Evolutionary conservation across 2,797 vertebrate genomes (phyloP).

Genomic region (Protosalanx chinensis): DNA sequence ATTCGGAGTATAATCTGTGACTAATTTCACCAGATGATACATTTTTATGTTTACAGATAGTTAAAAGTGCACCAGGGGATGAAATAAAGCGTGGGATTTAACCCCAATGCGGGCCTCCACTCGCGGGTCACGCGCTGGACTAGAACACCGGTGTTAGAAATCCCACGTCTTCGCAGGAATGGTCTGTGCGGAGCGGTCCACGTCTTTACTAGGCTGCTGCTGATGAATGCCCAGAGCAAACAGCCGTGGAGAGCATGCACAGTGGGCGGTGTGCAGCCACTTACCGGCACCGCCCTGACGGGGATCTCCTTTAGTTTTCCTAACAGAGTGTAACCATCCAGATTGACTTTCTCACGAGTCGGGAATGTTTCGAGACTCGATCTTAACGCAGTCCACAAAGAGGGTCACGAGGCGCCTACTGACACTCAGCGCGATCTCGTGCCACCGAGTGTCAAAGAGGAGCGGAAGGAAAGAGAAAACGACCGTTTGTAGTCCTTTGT

Average conservation of each 20-base stretch:
- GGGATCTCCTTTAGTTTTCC: slow-evolving; percentile 83
- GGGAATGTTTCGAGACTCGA: slow-evolving; percentile 74
- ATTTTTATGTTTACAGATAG: not conserved
- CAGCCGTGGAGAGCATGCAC: too few relatives aligned
- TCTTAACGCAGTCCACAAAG: slow-evolving; percentile 77
- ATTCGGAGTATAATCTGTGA: too few relatives aligned
- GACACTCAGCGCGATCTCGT: slow-evolving; percentile 80
- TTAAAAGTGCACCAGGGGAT: not conserved
- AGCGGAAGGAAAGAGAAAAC: slow-evolving; percentile 73
- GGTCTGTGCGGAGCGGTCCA: slow-evolving; percentile 15
- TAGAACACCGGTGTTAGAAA: slow-evolving; percentile 53
- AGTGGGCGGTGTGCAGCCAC: slow-evolving; percentile 41
- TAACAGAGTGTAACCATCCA: slow-evolving; percentile 80
- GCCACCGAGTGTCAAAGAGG: slow-evolving; percentile 85
- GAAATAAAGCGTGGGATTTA: not conserved
- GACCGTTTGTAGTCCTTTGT: slow-evolving; percentile 65
- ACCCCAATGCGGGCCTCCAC: not conserved
- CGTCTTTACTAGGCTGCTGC: too few relatives aligned
- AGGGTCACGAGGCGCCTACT: slow-evolving; percentile 72
- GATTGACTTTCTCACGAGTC: slow-evolving; percentile 69
- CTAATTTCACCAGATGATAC: too few relatives aligned
- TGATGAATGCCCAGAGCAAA: too few relatives aligned
- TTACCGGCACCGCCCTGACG: slow-evolving; percentile 79
- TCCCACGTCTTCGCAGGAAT: slow-evolving; percentile 49
- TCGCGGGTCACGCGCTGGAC: slow-evolving; percentile 21